Evolutionary conservation across 2,113 vertebrate species (phyloP).

Genomic region (Anseranas semipalmata): DNA sequence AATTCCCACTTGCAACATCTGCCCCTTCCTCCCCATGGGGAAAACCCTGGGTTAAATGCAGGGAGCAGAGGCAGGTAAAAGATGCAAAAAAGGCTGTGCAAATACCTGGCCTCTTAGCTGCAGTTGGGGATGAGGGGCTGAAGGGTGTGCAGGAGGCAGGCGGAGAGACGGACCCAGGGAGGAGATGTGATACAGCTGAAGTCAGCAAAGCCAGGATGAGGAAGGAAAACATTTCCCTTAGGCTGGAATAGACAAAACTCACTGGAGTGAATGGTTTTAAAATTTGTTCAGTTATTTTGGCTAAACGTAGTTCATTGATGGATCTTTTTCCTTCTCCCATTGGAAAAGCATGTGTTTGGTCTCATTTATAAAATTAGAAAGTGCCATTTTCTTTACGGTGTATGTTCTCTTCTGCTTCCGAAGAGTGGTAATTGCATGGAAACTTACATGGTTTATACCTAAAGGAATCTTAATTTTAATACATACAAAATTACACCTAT

Average conservation of each 20-base stretch:
- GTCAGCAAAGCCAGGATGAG: not conserved
- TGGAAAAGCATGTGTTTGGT: not conserved
- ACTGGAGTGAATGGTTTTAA: not conserved
- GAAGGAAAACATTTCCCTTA: not conserved
- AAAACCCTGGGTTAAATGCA: not conserved
- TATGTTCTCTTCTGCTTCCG: not conserved
- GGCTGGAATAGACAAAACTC: not conserved
- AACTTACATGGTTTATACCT: constrained; percentile 6
- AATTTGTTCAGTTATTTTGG: not conserved
- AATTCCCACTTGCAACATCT: not conserved
- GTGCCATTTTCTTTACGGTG: not conserved
- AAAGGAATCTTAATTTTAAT: constrained; percentile 61
- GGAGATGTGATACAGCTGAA: not conserved
- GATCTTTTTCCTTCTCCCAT: not conserved
- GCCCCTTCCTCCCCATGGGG: not conserved
- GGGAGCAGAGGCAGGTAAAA: not conserved
- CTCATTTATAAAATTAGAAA: constrained; percentile 6
- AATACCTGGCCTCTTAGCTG: not conserved
- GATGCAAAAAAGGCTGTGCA: not conserved
- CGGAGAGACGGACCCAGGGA: accelerated
- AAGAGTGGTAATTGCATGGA: constrained; percentile 27
- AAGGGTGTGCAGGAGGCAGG: not conserved
- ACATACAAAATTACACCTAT: constrained; percentile 38
- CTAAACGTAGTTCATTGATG: not conserved
- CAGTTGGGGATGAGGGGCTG: not conserved